Evolutionary conservation across 2,113 vertebrate species (phyloP).

Genomic region (Cathartes aura): DNA sequence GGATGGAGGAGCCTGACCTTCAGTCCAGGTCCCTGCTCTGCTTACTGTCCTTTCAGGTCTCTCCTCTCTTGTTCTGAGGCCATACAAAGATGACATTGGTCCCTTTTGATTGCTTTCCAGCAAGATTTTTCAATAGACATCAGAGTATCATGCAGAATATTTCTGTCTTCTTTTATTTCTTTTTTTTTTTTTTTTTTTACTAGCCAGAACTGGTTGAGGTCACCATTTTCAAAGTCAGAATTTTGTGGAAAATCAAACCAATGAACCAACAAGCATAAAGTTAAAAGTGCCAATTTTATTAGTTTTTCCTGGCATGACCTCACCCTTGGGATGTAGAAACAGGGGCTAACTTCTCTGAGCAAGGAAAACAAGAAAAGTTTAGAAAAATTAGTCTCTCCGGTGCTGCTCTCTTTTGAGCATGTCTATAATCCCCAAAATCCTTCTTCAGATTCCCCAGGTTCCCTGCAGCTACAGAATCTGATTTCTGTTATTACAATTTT

Average conservation of each 20-base stretch:
- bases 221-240: neutral
- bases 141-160: neutral
- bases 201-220: neutral
- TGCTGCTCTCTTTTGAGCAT: neutral
- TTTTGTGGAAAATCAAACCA: neutral
- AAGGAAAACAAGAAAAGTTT: neutral
- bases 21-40: neutral
- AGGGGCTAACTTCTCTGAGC: neutral
- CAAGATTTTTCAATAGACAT: neutral
- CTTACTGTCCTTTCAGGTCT: neutral
- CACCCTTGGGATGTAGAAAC: neutral
- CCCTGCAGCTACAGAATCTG: slow-evolving; percentile 3
- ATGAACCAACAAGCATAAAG: neutral
- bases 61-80: neutral
- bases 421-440: neutral
- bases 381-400: neutral
- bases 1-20: neutral
- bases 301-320: neutral
- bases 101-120: neutral
- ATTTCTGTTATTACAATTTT: slow-evolving; percentile 24
- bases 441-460: neutral
- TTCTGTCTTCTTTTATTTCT: neutral
- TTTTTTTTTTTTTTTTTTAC: neutral
- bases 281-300: neutral
- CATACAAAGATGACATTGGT: accelerated